Evolutionary conservation across 2,888 invertebrate genomes (phyloP), one percentile per base, ranked within the genome.

Genomic region (Drosophila acutilabella): DNA sequence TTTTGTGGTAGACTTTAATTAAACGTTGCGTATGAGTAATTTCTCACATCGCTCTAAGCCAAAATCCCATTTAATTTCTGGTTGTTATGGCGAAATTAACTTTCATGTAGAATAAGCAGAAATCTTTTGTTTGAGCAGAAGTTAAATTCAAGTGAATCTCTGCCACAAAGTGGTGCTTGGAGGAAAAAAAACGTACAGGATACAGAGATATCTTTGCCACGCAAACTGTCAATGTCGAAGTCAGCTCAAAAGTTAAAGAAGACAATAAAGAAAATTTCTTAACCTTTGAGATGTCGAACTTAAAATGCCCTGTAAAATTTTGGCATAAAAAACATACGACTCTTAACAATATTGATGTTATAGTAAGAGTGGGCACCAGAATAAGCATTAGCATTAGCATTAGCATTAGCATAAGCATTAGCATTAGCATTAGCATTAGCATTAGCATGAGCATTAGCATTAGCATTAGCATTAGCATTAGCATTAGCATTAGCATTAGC

Each of bases 141-240:
- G 53, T 42, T 42, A 13, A 41, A 53, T 30, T 53, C 53, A 26
- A 53, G 14, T 51, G 38, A 51, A 41, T 40, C 53, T 53, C 16
- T 18, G 30, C 33, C 18, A 11, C 54, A n/a, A 56, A 56, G 54
- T 56, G 54, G 44, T 56, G 54, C 54, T 56, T 20, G n/a, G 33
- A 30, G 18, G 18, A 10, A 30, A 14, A 18, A 18, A 40, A 14
- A 14, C 14, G 20, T 14, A 23, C 6, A 23, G 40, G 30, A 53
- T 53, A 30, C 30, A 30, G 8, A 30, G 18, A 53, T 42, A 42
- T 53, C 53, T 42, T 30, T 41, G 2, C 30, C 53, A 42, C 18
- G 41, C 42, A 42, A 30, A 56, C 33, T 44, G 33, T 56, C 54
- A 56, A 56, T 44, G 54, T 44, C 54, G 44, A 36, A 36, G 20